Percentiles rank a stretch among this genome's conserved stretches.
Evolutionary conservation across 2,113 vertebrate genomes (phyloP).

Genomic region (Maccullochella peelii): DNA sequence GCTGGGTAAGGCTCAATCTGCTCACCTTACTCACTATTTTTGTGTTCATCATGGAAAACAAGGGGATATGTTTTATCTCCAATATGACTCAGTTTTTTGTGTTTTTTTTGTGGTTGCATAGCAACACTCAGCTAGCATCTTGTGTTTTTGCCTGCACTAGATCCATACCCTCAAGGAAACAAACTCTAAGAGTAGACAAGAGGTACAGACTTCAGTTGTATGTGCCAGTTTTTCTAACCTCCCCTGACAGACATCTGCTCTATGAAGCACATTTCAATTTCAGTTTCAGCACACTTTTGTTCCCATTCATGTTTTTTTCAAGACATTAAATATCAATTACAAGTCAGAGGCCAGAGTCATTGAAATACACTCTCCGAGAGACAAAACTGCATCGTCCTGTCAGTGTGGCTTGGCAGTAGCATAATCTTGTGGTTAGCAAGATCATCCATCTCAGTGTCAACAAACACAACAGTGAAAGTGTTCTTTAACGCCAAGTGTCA

Average conservation of each 20-base stretch:
- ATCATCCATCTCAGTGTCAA: constrained; percentile 21
- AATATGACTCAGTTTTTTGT: not conserved
- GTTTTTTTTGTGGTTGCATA: not conserved
- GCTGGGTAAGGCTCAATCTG: not conserved
- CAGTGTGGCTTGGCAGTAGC: not conserved
- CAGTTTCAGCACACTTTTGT: not conserved
- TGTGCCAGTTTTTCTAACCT: constrained; percentile 3
- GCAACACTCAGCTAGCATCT: constrained; percentile 5
- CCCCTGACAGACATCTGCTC: not conserved
- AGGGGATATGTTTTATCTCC: not conserved
- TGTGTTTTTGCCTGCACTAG: not conserved
- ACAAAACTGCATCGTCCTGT: not conserved
- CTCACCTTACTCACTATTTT: not conserved
- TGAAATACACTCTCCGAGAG: not conserved
- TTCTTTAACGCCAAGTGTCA: not conserved
- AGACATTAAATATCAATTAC: constrained; percentile 2
- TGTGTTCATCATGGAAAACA: not conserved
- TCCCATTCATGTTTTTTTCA: not conserved
- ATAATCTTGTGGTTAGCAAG: not conserved
- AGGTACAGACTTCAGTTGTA: constrained; percentile 2
- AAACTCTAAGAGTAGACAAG: not conserved
- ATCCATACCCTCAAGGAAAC: constrained; percentile 5
- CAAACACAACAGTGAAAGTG: not conserved
- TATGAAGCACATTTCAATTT: not conserved
- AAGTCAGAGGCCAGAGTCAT: not conserved